These are phyloP conservation scores for Siniperca undulata DNA, from an alignment of 2,797 vertebrate genomes.

Conservation along the genomic window DNA sequence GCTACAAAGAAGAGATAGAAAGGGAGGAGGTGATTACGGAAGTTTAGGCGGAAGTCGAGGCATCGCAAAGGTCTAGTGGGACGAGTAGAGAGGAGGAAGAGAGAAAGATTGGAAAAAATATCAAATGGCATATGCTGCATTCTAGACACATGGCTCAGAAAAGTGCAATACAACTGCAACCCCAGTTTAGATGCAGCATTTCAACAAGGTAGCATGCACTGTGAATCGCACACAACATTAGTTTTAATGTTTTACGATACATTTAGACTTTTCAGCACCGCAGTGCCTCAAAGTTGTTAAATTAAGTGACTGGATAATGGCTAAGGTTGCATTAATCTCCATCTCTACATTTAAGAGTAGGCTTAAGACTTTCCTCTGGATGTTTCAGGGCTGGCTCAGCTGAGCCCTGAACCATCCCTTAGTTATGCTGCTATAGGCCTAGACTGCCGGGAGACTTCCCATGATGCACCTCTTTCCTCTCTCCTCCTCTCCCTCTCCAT, in stretches of 20 bases:
- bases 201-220: not conserved
- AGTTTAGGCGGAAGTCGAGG: constrained; percentile 2
- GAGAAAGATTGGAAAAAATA: constrained; percentile 3
- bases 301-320: constrained; percentile 7
- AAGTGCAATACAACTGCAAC: constrained; percentile 1
- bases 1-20: not conserved
- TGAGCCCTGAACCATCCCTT: no score
- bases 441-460: no score
- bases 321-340: not conserved
- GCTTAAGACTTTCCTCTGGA: no score
- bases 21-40: constrained; percentile 10
- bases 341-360: no score
- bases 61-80: constrained; percentile 3
- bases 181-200: constrained; percentile 13
- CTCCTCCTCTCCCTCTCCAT: no score
- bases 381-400: no score
- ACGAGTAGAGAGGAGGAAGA: not conserved
- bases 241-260: not conserved
- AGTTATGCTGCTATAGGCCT: no score
- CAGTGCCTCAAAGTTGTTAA: not conserved
- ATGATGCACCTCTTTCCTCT: no score
- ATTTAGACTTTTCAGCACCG: not conserved
- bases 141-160: constrained; percentile 1
- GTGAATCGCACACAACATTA: not conserved
- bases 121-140: constrained; percentile 2